Percentiles rank a stretch among this genome's conserved stretches.
Conservation (phyloP, 2,113 vertebrate species). For the Pteruthius melanotis region DNA sequence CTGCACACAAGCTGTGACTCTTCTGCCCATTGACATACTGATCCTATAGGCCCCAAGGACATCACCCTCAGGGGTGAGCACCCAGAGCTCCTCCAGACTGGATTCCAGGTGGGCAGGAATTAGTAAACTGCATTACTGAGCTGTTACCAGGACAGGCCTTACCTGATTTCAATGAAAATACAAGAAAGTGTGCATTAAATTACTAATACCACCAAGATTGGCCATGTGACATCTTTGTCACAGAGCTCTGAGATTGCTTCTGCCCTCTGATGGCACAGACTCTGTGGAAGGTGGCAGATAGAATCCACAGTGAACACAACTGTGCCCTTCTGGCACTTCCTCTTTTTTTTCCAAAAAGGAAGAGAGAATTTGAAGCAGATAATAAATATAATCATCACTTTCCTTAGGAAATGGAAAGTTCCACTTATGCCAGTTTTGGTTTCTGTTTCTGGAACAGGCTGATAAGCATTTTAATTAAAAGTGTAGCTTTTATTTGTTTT, state of each 20-base stretch:
- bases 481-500: constrained; percentile 28
- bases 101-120: not conserved
- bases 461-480: constrained; percentile 16
- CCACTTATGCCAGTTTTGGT: not conserved
- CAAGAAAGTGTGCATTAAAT: not conserved
- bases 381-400: not conserved
- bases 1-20: not conserved
- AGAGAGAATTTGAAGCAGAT: not conserved
- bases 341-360: not conserved
- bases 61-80: not conserved
- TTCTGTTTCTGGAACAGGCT: not conserved
- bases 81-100: not conserved
- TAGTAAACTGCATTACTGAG: not conserved
- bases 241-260: not conserved
- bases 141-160: not conserved
- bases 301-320: not conserved
- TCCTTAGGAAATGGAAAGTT: not conserved
- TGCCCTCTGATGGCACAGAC: not conserved
- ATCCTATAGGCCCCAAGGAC: not conserved
- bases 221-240: not conserved
- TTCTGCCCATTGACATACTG: not conserved
- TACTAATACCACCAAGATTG: not conserved
- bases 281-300: not conserved
- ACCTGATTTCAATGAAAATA: not conserved
- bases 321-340: not conserved